Base-by-base conservation (phyloP, 23 tunicate species). In the Phallusia fumigata region DNA sequence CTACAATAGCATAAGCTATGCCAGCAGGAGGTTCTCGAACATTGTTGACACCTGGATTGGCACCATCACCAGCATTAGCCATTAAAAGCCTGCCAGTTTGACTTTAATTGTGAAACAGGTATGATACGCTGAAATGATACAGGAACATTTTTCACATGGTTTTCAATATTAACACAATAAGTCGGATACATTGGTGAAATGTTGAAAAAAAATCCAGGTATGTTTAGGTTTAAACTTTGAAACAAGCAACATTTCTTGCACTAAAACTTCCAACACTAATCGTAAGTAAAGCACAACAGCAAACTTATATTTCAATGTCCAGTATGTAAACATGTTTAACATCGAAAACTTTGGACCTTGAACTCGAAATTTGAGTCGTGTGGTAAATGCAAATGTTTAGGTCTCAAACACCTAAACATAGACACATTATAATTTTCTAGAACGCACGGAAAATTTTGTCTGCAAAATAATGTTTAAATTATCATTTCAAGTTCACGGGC, bases 401-500 rank as follows among this genome's bases (percentile, higher is more conserved):
- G n/a, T n/a, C n/a, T n/a, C n/a, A n/a, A n/a, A n/a, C n/a, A n/a
- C n/a, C n/a, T n/a, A n/a, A n/a, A n/a, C n/a, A n/a, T n/a, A n/a
- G n/a, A 40, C 10, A 10, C 47, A 40, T 10, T 3, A 21, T 24
- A 58, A 58, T 58, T 58, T 8, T 26, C 47, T 35, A 77, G 11
- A 77, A 34, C 35, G 80, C 33, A 26, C 53, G 33, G 26, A 33
- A 30, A 74, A 15, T 12, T 35, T 65, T 65, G 6, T 33, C 3
- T 77, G 19, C 10, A 12, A 33, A 74, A 35, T 0, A 35, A 34
- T 77, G 8, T 77, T 77, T 35, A 28, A 82, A 95, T 90, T 32
- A 95, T 95, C 95, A 90, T 95, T 87, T 95, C 99, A 28, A 95
- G 92, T 84, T 95, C 99, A 69, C 92, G 80, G 76, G 99, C 99